Conservation (phyloP, 2,797 vertebrate genomes). For the Amniataba percoides region DNA sequence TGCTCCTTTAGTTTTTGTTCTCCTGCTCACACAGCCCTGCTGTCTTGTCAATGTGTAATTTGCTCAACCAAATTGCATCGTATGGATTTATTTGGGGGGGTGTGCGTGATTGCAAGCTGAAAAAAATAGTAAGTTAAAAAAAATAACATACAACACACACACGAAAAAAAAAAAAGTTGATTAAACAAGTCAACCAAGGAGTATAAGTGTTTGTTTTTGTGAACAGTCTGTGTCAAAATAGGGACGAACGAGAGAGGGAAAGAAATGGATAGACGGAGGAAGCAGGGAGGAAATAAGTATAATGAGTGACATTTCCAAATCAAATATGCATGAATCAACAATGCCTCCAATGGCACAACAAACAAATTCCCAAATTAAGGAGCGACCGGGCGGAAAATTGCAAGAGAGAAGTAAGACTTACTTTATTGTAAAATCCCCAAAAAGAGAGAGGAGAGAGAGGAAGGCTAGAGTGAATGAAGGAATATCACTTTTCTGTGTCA, state of each 20-base stretch:
- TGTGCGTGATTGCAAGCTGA: neutral
- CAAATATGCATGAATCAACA: conserved; percentile 82
- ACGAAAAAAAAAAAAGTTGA: neutral
- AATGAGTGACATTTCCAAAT: conserved; percentile 81
- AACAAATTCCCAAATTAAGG: conserved; percentile 75
- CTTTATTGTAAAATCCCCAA: conserved; percentile 53
- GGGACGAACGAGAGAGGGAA: conserved; percentile 18
- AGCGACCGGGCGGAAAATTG: conserved; percentile 77
- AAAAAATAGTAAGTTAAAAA: conserved; percentile 2
- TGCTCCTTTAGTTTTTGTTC: conserved; percentile 22
- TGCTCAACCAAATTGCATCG: conserved; percentile 31
- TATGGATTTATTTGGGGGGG: neutral
- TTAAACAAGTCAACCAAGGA: conserved; percentile 27
- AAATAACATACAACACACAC: conserved; percentile 8
- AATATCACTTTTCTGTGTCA: conserved; percentile 6
- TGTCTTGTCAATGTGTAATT: conserved; percentile 45
- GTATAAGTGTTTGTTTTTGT: conserved; percentile 52
- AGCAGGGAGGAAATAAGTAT: conserved; percentile 65
- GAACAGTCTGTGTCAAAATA: conserved; percentile 47
- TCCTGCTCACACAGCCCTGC: conserved; percentile 2
- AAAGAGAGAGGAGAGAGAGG: conserved; percentile 21
- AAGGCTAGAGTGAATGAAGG: neutral
- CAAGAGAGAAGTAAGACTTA: conserved; percentile 56
- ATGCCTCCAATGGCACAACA: conserved; percentile 72
- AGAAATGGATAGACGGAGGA: conserved; percentile 33